phyloP scores from a whole-genome alignment of 1,140 invertebrate species.

The Drosophila dunni region DNA sequence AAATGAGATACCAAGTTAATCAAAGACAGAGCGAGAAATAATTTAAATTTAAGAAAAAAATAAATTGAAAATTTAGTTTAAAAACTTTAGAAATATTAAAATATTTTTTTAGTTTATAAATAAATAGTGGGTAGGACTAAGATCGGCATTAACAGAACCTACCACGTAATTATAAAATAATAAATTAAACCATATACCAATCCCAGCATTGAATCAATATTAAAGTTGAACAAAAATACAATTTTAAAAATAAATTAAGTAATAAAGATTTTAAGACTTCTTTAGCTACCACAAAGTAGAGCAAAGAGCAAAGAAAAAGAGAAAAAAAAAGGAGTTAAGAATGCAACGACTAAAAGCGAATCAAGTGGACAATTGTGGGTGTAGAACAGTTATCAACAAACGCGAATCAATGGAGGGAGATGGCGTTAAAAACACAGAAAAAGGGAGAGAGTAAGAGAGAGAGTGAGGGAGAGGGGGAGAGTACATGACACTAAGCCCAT shows the following conservation, averaged over 20 bases:
- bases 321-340: not conserved
- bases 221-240: not conserved
- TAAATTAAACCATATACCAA: no score
- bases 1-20: conserved; percentile 21
- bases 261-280: not conserved
- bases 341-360: not conserved
- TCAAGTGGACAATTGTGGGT: conserved; percentile 25
- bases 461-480: not conserved
- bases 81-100: no score
- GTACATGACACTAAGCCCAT: not conserved
- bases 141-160: no score
- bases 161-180: no score
- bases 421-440: not conserved
- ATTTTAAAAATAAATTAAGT: not conserved
- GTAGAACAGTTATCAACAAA: conserved; percentile 6
- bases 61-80: no score
- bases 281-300: not conserved
- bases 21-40: conserved; percentile 16
- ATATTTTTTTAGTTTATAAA: no score
- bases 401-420: conserved; percentile 10
- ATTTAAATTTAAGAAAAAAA: not conserved
- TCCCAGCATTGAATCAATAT: no score
- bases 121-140: no score
- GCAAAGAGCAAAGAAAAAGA: not conserved
- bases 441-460: not conserved